phyloP scores from a whole-genome alignment of 2,113 vertebrate genomes.

The Pomatorhinus ruficollis region DNA sequence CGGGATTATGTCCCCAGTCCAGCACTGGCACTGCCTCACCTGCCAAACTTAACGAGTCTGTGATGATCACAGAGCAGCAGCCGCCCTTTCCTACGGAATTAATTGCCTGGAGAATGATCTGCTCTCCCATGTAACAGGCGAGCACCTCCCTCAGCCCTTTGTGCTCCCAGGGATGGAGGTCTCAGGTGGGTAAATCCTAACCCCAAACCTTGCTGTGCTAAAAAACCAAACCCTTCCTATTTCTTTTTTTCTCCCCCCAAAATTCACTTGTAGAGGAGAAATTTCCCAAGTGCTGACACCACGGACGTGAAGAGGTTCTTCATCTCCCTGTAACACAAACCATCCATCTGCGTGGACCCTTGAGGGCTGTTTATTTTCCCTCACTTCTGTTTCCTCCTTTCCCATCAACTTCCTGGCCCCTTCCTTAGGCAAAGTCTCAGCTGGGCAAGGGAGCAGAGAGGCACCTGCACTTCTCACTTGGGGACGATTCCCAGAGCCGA shows the following conservation, averaged over 20 bases:
- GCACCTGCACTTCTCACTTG: not conserved
- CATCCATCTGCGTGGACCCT: not conserved
- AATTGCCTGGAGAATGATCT: not conserved
- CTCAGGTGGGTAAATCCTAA: not conserved
- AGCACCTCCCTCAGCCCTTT: not conserved
- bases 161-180: not conserved
- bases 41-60: accelerated
- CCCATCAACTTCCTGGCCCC: not conserved
- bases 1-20: accelerated
- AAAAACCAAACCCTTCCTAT: not conserved
- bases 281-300: not conserved
- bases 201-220: accelerated
- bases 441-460: not conserved
- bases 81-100: not conserved
- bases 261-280: not conserved
- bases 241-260: accelerated
- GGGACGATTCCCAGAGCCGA: not conserved
- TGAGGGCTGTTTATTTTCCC: not conserved
- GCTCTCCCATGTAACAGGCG: accelerated
- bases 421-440: not conserved
- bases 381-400: not conserved
- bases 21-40: not conserved
- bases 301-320: not conserved
- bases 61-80: not conserved
- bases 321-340: not conserved